Evolutionary conservation across 2,113 vertebrate species (phyloP), one percentile per base, ranked within the genome.

Genomic region (Eurystomus gularis): DNA sequence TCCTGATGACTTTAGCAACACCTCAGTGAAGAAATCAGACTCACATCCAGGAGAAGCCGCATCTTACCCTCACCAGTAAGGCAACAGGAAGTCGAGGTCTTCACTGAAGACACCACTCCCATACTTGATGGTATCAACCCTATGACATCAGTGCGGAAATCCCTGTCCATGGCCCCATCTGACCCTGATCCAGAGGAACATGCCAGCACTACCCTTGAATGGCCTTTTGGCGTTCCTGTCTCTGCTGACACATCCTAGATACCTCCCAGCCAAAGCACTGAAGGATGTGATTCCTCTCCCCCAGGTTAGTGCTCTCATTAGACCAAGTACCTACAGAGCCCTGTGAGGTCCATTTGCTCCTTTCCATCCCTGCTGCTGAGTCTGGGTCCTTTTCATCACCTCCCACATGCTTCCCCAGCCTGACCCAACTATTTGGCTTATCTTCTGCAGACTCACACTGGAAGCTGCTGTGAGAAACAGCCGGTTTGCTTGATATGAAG

Each of bases 311-410:
- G 26, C 13, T n/a, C n/a, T 44, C 40, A 3, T 49, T 44, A 42
- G 40, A 23, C 20, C 6, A 0, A 10, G 48, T 55, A 66, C 75
- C 73, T 69, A 62, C 28, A 31, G 44, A 64, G 48, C 33, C 37
- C 54, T 7, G 13, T 1, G 2, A 70, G 48, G 8, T n/a, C 51
- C 3, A 1, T 11, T 35, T 23, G 9, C 10, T 75, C 54, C 13
- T 70, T 25, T 46, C 62, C 61, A 49, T 28, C 65, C 40, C 66
- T 31, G n/a, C 21, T 61, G n/a, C 26, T 13, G 48, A 20, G 39
- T 17, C 40, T 26, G 4, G 21, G 51, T 31, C 60, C 57, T 39
- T 11, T 7, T 11, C 58, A 39, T 10, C 3, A 3, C 17, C 8
- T 29, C 42, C 77, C 55, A 44, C 29, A 40, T 1, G 3, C 33